A percentile compares a stretch with the other conserved stretches of the same genome.
Evolutionary conservation across 2,888 invertebrate species (phyloP).

Genomic region (Orchesella flavescens): DNA sequence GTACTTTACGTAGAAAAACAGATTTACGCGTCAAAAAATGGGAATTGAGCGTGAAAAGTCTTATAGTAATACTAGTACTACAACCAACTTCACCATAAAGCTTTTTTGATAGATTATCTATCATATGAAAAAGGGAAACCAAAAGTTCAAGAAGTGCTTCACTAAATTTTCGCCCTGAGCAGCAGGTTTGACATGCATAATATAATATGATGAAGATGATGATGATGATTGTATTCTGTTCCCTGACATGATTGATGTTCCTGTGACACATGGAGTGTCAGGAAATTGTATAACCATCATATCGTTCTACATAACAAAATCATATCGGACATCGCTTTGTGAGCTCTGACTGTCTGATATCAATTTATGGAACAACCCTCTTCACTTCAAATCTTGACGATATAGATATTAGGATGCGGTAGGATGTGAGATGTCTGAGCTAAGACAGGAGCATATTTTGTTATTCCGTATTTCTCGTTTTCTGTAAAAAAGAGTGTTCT

Average conservation of each 20-base stretch:
- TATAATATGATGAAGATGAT: not conserved
- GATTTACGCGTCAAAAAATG: slow-evolving; percentile 30
- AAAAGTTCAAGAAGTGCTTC: not conserved
- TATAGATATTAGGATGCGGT: not conserved
- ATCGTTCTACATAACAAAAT: not conserved
- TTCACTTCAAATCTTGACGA: not conserved
- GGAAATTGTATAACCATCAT: slow-evolving; percentile 23
- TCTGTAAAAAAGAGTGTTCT: slow-evolving; percentile 22
- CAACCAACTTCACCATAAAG: not conserved
- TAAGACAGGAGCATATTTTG: not conserved
- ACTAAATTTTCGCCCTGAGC: not conserved
- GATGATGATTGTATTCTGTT: not conserved
- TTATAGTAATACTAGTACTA: not conserved
- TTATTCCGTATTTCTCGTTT: not conserved
- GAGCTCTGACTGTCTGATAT: not conserved
- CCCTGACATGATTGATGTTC: slow-evolving; percentile 63
- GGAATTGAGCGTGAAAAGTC: slow-evolving; percentile 4
- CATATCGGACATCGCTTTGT: slow-evolving; percentile 1
- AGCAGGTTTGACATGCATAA: slow-evolving; percentile 22
- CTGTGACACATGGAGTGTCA: slow-evolving; percentile 61
- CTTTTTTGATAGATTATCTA: not conserved
- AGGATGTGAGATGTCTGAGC: too few relatives aligned
- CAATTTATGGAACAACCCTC: not conserved
- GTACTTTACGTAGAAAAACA: not conserved
- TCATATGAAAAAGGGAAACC: not conserved